Base-by-base conservation (phyloP, 2,888 invertebrate species). In the Arge pagana region DNA sequence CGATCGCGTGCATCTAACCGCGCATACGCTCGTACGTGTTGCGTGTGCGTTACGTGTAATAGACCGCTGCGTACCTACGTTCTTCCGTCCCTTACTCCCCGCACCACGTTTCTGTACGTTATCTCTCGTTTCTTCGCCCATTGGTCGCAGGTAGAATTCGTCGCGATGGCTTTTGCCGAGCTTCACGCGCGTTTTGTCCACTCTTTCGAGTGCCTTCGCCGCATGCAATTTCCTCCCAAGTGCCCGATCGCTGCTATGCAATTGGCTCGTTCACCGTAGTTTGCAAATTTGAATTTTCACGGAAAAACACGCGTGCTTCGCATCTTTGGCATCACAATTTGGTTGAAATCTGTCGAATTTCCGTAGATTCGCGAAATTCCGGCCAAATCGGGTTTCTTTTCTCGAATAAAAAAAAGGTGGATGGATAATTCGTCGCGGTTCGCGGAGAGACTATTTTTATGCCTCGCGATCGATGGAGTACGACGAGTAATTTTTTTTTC, bases 191-290 rank as follows among this genome's bases (percentile, higher is more conserved):
- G 19, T 19, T 18, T 4, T 5, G 16, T 15, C 15, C 24, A 26
- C 21, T 21, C 24, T 24, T 15, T 7, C 31, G 10, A 8, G 28
- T 26, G 8, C n/a, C 28, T 19, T 18, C 16, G 28, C 15, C 18
- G 18, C 19, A 31, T 42, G 42, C 42, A 30, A 42, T 42, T 42
- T 42, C n/a, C n/a, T 30, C 42, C 19, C 11, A 19, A 30, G 42
- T 42, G 42, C 42, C 28, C 16, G 26, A 24, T 40, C n/a, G n/a
- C n/a, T n/a, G n/a, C n/a, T n/a, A n/a, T n/a, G n/a, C n/a, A n/a
- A n/a, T n/a, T n/a, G n/a, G n/a, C n/a, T n/a, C n/a, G n/a, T n/a
- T n/a, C n/a, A n/a, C n/a, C n/a, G n/a, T n/a, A n/a, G n/a, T n/a
- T n/a, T n/a, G n/a, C n/a, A n/a, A n/a, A n/a, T n/a, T n/a, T n/a